Base-by-base conservation (phyloP, 2,113 vertebrate genomes). In the Puffinus mauretanicus region DNA sequence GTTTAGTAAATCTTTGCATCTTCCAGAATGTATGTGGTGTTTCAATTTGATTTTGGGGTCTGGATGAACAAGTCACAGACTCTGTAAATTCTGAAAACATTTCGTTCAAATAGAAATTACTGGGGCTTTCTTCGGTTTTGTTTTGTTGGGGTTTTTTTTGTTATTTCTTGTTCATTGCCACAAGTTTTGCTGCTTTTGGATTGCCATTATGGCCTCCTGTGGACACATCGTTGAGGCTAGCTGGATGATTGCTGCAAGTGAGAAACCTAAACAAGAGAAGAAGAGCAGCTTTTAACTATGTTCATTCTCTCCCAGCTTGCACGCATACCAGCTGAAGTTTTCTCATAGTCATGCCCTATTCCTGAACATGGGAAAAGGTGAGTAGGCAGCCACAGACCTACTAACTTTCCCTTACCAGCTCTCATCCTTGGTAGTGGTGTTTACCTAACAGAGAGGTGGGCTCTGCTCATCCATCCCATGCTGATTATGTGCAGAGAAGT, bases 121-220 rank as follows among this genome's bases (percentile, higher is more conserved):
- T 15, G 12, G 2, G 4, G 1, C 2, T 10, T 61, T 29, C 8
- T 86, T 78, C 36, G 18, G 7, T 9, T 70, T 42, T 25, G 26
- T 19, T 46, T 64, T 52, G 40, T 3, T 13, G 25, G 0, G 2
- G 2, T 34, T 1, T 14, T 54, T 79, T 46, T 44, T 20, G 2
- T 15, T 8, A 8, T 75, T 72, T 80, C 22, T 76, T 60, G 3
- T 65, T 65, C 19, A 32, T 60, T 71, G 70, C 20, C 14, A 20
- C 25, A 47, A 36, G 14, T 66, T 61, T 40, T 66, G 19, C n/a
- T 49, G 52, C 51, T 55, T 80, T 81, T 55, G 47, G 3, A 16
- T 61, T 30, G n/a, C 10, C 10, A 12, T 42, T 64, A 15, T 27
- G n/a, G 70, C 69, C 29, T 76, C 26, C n/a, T 21, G 17, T 22